These are phyloP conservation scores for Corbicula japonica DNA, from an alignment of 2,888 invertebrate genomes.

Conservation along the genomic window DNA sequence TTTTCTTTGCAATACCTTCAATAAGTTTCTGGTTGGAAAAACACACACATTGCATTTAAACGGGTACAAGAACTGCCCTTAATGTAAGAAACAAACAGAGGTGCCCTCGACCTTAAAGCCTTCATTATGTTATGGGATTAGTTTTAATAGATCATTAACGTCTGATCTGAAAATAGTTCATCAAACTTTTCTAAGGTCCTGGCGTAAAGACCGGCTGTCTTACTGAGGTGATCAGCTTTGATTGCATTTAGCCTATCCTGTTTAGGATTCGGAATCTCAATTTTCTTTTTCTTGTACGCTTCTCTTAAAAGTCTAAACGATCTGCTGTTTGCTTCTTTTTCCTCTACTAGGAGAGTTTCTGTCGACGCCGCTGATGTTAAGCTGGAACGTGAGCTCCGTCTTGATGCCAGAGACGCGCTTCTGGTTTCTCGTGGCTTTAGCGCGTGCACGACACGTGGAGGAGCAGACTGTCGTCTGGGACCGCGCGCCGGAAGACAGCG, in stretches of 20 bases:
- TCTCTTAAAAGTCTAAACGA: constrained; percentile 56
- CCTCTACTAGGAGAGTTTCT: neutral
- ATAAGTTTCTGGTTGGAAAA: too few relatives aligned
- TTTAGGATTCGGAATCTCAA: constrained; percentile 39
- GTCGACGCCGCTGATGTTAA: constrained; percentile 11
- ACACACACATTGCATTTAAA: too few relatives aligned
- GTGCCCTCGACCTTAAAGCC: too few relatives aligned
- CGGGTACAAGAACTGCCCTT: too few relatives aligned
- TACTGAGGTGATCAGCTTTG: constrained; percentile 28
- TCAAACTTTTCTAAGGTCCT: constrained; percentile 43
- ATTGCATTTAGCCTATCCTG: constrained; percentile 44
- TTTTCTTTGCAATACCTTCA: too few relatives aligned
- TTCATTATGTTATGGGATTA: too few relatives aligned
- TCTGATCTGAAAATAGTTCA: constrained; percentile 44
- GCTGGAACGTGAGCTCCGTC: constrained; percentile 16
- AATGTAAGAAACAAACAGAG: too few relatives aligned
- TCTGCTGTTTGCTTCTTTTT: constrained; percentile 8
- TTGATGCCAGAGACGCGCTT: constrained; percentile 13
- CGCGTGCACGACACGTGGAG: constrained; percentile 11
- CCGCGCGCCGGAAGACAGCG: constrained; percentile 17
- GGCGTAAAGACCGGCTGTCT: constrained; percentile 23
- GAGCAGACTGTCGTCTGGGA: constrained; percentile 12
- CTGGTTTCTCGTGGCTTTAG: constrained; percentile 32
- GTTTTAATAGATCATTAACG: constrained; percentile 6
- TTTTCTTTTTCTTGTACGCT: constrained; percentile 51